A percentile compares a stretch with the other conserved stretches of the same genome.
phyloP scores from a whole-genome alignment of 2,888 invertebrate species.

The Hypselothyrea guttata region DNA sequence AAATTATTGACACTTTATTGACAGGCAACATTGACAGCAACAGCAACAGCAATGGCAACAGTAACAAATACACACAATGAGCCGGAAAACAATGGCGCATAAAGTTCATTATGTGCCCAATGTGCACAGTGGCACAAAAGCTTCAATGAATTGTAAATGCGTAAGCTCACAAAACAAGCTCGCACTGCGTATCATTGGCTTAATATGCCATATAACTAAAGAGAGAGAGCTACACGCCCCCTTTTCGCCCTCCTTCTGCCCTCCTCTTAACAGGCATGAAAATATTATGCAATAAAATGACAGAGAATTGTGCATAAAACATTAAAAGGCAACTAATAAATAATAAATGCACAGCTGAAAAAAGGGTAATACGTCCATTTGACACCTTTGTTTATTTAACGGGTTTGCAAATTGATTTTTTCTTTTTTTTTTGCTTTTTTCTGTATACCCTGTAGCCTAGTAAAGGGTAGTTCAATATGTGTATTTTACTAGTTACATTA shows the following conservation, averaged over 20 bases:
- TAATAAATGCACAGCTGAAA: slow-evolving; percentile 51
- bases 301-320: slow-evolving; percentile 48
- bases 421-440: slow-evolving; percentile 23
- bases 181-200: slow-evolving; percentile 23
- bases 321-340: slow-evolving; percentile 65
- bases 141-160: slow-evolving; percentile 14
- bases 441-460: slow-evolving; percentile 11
- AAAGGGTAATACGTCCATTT: slow-evolving; percentile 57
- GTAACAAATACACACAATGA: slow-evolving; percentile 35
- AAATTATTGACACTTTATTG: slow-evolving; percentile 78
- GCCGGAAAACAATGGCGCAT: slow-evolving; percentile 53
- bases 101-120: slow-evolving; percentile 60
- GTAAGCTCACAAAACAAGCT: slow-evolving; percentile 10
- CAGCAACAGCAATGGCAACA: slow-evolving; percentile 13
- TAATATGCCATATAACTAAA: slow-evolving; percentile 39
- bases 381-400: slow-evolving; percentile 64
- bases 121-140: slow-evolving; percentile 61
- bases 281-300: slow-evolving; percentile 17
- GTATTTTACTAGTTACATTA: too few relatives aligned
- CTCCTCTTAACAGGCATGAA: not conserved
- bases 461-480: too few relatives aligned
- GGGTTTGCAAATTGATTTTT: slow-evolving; percentile 42
- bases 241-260: not conserved
- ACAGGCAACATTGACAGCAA: slow-evolving; percentile 44
- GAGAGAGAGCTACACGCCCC: not conserved